Percentiles rank a stretch among this genome's conserved stretches.
Conservation (phyloP, 2,113 vertebrate species). For the Psittacara wagleri region DNA sequence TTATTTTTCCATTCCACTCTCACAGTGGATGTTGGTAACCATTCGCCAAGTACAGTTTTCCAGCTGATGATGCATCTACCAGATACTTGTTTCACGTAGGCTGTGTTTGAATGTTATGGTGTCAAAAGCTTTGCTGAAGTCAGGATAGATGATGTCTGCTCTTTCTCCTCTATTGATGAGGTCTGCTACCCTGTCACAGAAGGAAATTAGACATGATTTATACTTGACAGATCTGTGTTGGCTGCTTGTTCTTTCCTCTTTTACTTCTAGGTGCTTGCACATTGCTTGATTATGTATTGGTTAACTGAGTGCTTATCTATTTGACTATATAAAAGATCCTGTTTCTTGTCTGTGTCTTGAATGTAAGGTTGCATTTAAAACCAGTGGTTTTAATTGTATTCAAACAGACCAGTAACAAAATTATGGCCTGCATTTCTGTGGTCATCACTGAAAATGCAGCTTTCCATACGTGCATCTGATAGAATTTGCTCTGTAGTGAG, state of each 20-base stretch:
- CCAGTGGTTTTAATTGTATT: background rate
- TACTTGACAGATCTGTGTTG: constrained; percentile 23
- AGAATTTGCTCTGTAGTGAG: background rate
- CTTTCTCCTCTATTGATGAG: constrained; percentile 56
- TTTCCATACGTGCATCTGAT: background rate
- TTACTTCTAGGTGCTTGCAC: background rate
- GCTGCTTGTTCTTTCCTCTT: constrained; percentile 25
- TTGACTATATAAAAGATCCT: background rate
- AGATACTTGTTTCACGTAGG: background rate
- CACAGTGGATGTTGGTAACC: background rate
- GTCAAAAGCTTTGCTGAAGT: constrained; percentile 51
- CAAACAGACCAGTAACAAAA: background rate
- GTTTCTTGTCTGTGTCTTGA: background rate
- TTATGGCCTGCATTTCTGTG: background rate
- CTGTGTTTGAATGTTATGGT: constrained; percentile 18
- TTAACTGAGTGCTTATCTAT: constrained; percentile 21
- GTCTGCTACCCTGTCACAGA: constrained; percentile 46
- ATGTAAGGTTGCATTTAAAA: background rate
- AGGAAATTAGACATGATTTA: constrained; percentile 51
- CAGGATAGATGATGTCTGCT: constrained; percentile 60
- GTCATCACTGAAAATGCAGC: background rate
- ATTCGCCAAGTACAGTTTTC: background rate
- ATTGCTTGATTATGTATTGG: constrained; percentile 22
- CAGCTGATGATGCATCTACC: background rate
- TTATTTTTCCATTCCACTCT: background rate